phyloP scores from a whole-genome alignment of 1,140 invertebrate genomes.

The Neodiprion lecontei region DNA sequence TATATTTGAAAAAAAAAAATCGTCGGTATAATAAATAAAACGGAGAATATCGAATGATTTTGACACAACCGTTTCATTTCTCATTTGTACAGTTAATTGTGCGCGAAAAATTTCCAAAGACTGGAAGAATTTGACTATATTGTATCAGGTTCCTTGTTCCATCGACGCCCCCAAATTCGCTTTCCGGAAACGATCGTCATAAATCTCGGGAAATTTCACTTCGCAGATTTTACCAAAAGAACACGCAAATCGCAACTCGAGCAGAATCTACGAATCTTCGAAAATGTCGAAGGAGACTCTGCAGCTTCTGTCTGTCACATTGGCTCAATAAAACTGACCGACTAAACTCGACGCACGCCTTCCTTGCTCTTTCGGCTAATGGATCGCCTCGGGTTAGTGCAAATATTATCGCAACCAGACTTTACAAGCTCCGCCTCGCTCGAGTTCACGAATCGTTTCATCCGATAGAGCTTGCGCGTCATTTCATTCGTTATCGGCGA shows the following conservation, averaged over 20 bases:
- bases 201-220: no score
- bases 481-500: not conserved
- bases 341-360: slow-evolving; percentile 39
- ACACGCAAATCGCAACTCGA: no score
- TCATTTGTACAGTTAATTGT: no score
- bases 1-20: slow-evolving; percentile 29
- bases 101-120: no score
- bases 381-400: slow-evolving; percentile 41
- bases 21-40: no score
- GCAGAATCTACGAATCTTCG: not conserved
- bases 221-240: no score
- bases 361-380: slow-evolving; percentile 32
- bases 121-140: no score
- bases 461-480: not conserved
- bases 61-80: no score
- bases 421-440: not conserved
- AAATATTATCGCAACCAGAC: slow-evolving; percentile 47
- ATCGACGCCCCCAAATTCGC: no score
- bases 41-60: no score
- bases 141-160: no score
- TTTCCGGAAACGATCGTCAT: no score
- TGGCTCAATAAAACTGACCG: slow-evolving; percentile 19
- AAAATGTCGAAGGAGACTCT: not conserved
- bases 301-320: not conserved
- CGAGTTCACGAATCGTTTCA: not conserved